phyloP scores from a whole-genome alignment of 2,113 vertebrate species.

The Phalacrocorax brasilianus region DNA sequence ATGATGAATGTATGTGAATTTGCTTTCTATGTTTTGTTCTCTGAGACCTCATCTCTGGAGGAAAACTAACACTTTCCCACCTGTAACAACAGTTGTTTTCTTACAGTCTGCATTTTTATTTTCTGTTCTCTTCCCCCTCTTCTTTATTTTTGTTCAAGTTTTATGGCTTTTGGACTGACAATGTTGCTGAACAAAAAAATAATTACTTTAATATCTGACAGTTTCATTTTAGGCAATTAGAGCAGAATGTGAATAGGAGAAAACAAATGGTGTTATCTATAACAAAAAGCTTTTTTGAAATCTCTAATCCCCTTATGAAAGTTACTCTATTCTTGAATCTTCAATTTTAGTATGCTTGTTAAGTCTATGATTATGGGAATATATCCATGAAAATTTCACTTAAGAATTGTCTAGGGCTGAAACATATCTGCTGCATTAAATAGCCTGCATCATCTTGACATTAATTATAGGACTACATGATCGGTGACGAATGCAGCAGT shows the following conservation, averaged over 20 bases:
- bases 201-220: neutral
- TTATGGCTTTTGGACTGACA: neutral
- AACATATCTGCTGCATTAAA: neutral
- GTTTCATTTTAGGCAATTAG: neutral
- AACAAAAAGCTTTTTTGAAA: neutral
- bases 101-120: neutral
- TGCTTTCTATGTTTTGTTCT: neutral
- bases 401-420: neutral
- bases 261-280: neutral
- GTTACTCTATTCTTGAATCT: neutral
- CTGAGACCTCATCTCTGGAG: neutral
- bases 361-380: neutral
- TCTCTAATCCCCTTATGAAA: neutral
- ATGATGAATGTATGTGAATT: neutral
- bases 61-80: neutral
- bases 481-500: too few relatives aligned
- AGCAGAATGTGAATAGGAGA: neutral
- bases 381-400: constrained; percentile 34
- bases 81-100: neutral
- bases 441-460: neutral
- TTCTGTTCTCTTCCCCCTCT: neutral
- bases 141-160: neutral
- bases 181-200: neutral
- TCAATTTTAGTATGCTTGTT: neutral
- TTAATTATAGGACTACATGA: neutral